Evolutionary conservation across 2,888 invertebrate species (phyloP).

Genomic region (Ichneumon xanthorius): DNA sequence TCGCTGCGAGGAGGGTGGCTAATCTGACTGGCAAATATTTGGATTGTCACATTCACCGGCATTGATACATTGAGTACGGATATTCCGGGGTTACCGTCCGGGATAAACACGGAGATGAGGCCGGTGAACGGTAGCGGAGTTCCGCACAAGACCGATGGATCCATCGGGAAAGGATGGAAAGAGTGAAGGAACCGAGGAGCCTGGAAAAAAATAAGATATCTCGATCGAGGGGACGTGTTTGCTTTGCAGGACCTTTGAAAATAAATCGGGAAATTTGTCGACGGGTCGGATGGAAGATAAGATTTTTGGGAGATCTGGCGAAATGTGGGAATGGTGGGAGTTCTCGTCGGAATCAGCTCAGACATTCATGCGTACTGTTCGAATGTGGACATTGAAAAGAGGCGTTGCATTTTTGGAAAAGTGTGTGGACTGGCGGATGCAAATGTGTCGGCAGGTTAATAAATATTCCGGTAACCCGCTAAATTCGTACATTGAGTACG

Average conservation of each 20-base stretch:
- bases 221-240: slow-evolving; percentile 69
- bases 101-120: slow-evolving; percentile 64
- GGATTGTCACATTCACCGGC: slow-evolving; percentile 83
- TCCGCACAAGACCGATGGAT: slow-evolving; percentile 55
- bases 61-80: slow-evolving; percentile 81
- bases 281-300: slow-evolving; percentile 32
- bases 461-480: too few species aligned
- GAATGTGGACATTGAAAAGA: too few species aligned
- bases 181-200: slow-evolving; percentile 47
- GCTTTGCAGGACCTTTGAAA: slow-evolving; percentile 67
- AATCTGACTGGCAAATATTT: slow-evolving; percentile 84
- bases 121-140: slow-evolving; percentile 47
- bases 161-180: slow-evolving; percentile 56
- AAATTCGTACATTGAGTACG: slow-evolving; percentile 81
- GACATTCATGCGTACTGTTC: not conserved
- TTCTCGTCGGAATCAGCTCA: not conserved
- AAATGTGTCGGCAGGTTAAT: not conserved
- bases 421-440: not conserved
- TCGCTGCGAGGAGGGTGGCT: slow-evolving; percentile 72
- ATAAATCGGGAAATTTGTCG: slow-evolving; percentile 70
- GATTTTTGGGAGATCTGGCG: slow-evolving; percentile 3
- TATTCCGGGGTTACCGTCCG: slow-evolving; percentile 56
- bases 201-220: slow-evolving; percentile 36
- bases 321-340: slow-evolving; percentile 38
- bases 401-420: too few species aligned